Percentiles rank a stretch among this genome's conserved stretches.
These are phyloP conservation scores for Danio jaintianensis DNA, from an alignment of 2,797 vertebrate genomes.

Conservation along the genomic window DNA sequence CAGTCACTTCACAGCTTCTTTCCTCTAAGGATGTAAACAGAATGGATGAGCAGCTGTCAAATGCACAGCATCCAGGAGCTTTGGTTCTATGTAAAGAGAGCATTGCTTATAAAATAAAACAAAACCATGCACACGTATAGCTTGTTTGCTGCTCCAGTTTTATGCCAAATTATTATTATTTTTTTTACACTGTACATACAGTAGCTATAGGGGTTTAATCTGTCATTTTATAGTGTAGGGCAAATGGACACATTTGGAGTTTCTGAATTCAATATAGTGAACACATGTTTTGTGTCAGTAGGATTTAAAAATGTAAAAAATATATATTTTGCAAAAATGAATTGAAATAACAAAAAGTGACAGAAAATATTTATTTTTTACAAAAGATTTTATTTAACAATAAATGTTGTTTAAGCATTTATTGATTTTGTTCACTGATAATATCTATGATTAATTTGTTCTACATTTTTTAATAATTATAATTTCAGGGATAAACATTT, in stretches of 20 bases:
- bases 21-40: slow-evolving; percentile 1
- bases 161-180: too few relatives aligned
- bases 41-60: background rate
- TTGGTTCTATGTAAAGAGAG: background rate
- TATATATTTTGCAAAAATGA: background rate
- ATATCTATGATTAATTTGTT: too few relatives aligned
- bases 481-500: too few relatives aligned
- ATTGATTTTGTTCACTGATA: too few relatives aligned
- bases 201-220: background rate
- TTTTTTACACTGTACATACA: background rate
- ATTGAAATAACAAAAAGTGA: too few relatives aligned
- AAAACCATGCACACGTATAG: too few relatives aligned
- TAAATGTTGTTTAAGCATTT: too few relatives aligned
- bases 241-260: background rate
- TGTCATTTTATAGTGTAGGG: background rate
- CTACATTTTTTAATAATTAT: too few relatives aligned
- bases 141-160: too few relatives aligned
- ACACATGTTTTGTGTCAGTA: background rate
- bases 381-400: too few relatives aligned
- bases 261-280: background rate
- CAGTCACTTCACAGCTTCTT: background rate
- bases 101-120: too few relatives aligned
- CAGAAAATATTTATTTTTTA: too few relatives aligned
- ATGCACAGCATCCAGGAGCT: background rate
- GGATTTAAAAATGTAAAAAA: background rate